Base-by-base conservation (phyloP, 1,140 invertebrate genomes). In the Atopsyche davidsoni region DNA sequence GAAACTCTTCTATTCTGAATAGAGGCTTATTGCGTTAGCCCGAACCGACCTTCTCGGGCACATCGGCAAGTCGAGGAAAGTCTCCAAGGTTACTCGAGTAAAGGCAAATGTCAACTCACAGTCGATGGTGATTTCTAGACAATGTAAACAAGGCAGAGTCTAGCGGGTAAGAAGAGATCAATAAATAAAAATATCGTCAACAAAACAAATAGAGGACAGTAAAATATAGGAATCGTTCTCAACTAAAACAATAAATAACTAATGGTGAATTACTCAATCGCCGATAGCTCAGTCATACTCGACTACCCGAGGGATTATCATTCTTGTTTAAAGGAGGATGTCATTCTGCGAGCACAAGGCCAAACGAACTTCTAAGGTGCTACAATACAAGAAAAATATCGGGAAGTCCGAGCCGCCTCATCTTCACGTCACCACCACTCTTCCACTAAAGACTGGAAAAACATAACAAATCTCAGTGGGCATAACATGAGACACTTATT, bases 221-320 rank as follows among this genome's bases (percentile, higher is more conserved):
- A n/a, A n/a, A n/a, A n/a, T n/a, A n/a, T n/a, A n/a, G n/a, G n/a
- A n/a, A n/a, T n/a, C n/a, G n/a, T n/a, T n/a, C n/a, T n/a, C n/a
- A n/a, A n/a, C n/a, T n/a, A 28, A 28, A 28, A 28, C 6, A 7
- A 28, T 28, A n/a, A 28, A 28, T 28, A 28, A 28, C 6, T n/a
- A 28, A 28, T 28, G 24, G 6, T 28, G 6, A n/a, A n/a, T 28
- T 28, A 28, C n/a, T 18, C 21, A 32, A 44, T 51, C 47, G 47
- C 46, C 53, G 46, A 23, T 31, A 55, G 53, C 53, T 55, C 53
- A 50, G 42, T 51, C 53, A 44, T 24, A 55, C 46, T 50, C 51
- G 54, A 57, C 54, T 22, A 36, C 48, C 46, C 46, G 41, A 51
- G 51, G 32, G 22, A 51, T 51, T 35, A 41, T 41, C 51, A 45